These are phyloP conservation scores for Tragelaphus scriptus DNA, from an alignment of 2,113 vertebrate species.

Conservation along the genomic window DNA sequence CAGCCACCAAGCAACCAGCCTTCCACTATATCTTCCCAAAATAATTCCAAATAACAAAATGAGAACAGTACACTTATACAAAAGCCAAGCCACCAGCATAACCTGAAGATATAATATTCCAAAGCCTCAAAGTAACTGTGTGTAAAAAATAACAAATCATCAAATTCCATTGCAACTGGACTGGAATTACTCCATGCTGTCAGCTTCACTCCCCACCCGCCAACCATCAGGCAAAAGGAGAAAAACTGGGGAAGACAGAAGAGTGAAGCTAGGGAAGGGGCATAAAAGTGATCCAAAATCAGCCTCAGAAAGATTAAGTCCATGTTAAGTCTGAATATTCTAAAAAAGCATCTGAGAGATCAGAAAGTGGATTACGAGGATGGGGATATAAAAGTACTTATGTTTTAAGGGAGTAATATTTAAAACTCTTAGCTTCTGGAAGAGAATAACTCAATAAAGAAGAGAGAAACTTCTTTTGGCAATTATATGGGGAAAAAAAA, in stretches of 20 bases:
- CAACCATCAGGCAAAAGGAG: background rate
- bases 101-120: background rate
- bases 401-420: background rate
- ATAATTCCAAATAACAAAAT: background rate
- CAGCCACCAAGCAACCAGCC: background rate
- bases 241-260: background rate
- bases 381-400: background rate
- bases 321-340: background rate
- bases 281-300: background rate
- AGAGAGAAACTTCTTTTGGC: background rate
- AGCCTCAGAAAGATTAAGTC: background rate
- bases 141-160: background rate
- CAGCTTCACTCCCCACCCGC: background rate
- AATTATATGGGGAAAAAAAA: background rate
- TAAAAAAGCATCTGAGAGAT: background rate
- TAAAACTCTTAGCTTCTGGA: background rate
- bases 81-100: background rate
- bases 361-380: background rate
- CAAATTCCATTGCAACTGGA: background rate
- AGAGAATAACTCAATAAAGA: background rate
- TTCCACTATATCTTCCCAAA: background rate
- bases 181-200: background rate
- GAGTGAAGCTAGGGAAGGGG: background rate
- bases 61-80: background rate
- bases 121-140: background rate